These are phyloP conservation scores for Bellardia bayeri DNA, from an alignment of 2,888 invertebrate species.

Conservation along the genomic window DNA sequence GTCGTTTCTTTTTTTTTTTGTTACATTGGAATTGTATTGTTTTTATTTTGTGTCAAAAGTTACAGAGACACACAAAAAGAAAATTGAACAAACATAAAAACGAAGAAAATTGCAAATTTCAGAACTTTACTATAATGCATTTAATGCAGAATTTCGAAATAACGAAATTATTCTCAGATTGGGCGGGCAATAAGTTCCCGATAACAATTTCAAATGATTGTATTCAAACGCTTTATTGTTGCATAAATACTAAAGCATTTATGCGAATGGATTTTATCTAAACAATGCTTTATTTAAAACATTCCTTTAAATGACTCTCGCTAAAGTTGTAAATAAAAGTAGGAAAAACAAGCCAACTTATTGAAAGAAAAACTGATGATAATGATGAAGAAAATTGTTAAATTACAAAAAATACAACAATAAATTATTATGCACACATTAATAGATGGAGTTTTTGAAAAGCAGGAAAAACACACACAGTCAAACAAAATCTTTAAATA, in stretches of 20 bases:
- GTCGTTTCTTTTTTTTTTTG: conserved; percentile 10
- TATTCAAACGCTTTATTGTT: too few relatives aligned
- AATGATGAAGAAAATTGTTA: conserved; percentile 5
- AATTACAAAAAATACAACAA: neutral
- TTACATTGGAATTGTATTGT: conserved; percentile 6
- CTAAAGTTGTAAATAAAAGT: neutral
- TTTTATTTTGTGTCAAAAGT: conserved; percentile 20
- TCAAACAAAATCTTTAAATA: neutral
- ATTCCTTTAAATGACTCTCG: neutral
- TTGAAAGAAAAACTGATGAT: conserved; percentile 5
- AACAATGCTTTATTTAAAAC: neutral
- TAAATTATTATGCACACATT: neutral
- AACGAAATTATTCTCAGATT: too few relatives aligned
- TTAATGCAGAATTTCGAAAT: neutral
- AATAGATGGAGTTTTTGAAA: neutral
- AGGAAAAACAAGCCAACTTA: neutral
- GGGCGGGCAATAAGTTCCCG: too few relatives aligned
- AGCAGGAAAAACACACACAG: neutral
- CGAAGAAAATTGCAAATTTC: neutral
- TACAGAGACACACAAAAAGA: neutral
- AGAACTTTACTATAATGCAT: neutral
- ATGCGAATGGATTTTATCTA: too few relatives aligned
- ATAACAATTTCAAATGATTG: too few relatives aligned
- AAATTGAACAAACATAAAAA: neutral
- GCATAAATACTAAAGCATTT: too few relatives aligned